Base-by-base conservation (phyloP, 2,797 vertebrate genomes). In the Ptychadena robeensis region DNA sequence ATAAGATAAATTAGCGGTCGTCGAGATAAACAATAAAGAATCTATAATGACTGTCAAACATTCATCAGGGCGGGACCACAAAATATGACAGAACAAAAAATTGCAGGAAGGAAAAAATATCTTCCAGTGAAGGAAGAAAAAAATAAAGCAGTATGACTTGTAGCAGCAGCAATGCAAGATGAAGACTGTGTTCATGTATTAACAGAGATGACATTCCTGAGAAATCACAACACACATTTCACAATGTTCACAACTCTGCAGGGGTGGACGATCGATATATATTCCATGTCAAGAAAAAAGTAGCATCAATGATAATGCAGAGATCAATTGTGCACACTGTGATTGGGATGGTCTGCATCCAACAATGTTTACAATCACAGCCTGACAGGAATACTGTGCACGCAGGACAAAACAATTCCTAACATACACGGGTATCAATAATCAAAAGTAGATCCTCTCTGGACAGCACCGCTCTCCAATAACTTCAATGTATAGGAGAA, bases 181-280 rank as follows among this genome's bases (percentile, higher is more conserved):
- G 8, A 7, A n/a, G 18, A 7, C 5, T 22, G 18, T 22, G 44
- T n/a, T n/a, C 18, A 53, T 53, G 7, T 22, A 22, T 61, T 3
- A 28, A 11, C 25, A 61, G 1, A 61, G 11, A 10, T 27, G 59
- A 61, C 28, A 53, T 7, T 30, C 27, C 5, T 10, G 5, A 11
- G 15, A 37, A 75, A 75, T 27, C n/a, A 63, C 64, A 27, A 75
- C 34, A 76, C 18, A 76, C 59, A 40, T 64, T 14, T 53, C 71
- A 31, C 27, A 18, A 31, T 11, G 44, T 57, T 31, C 30, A 73
- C 7, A 59, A 14, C 31, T 14, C 71, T 30, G 71, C 68, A 34
- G 32, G 32, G 38, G 38, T 7, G 28, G 28, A 27, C 5, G 38
- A 72, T 44, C 37, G 14, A 72, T 72, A 44, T 61, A 27, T 28